Base-by-base conservation (phyloP, 2,888 invertebrate genomes). In the Cerastis rubricosa region DNA sequence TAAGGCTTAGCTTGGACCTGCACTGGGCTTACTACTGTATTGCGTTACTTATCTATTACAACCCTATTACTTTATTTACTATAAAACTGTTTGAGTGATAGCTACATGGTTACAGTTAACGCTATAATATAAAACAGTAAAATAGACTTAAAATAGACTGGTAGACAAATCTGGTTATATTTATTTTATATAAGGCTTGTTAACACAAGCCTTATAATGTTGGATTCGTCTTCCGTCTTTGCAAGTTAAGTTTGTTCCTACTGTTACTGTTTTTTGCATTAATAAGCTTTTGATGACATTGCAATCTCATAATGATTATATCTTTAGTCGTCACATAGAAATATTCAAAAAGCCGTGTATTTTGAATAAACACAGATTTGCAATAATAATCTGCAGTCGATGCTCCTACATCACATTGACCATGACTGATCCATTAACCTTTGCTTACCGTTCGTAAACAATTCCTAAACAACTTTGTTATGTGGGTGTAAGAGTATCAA, bases 21-120 rank as follows among this genome's bases (percentile, higher is more conserved):
- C 76, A 76, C 14, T 71, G 71, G 54, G 49, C 25, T 67, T 80
- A 76, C 79, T 65, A 54, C 81, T 71, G 57, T 61, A 70, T 81
- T 85, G 85, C 82, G 74, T 78, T 78, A 78, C 69, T 6, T 14
- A 81, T 71, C 63, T 78, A 43, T 64, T 71, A 68, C 73, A 74
- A 69, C 85, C 81, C 77, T 81, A 77, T 80, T 74, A 74, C 76
- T 83, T 80, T 80, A 70, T 83, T 84, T 68, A 76, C 54, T 54
- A 35, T 35, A 76, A 76, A 76, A 73, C 57, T 59, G 6, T 63
- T 74, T 63, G 40, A 72, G 35, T 70, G 68, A 45, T 66, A 57
- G 6, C 8, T 82, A 7, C 40, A 65, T 71, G 83, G 43, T 66
- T 49, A 29, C 29, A 22, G 25, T 63, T 49, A 19, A 22, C 14